Percentiles rank a stretch among this genome's conserved stretches.
phyloP scores from a whole-genome alignment of 2,888 invertebrate genomes.

The Proisotoma minuta region DNA sequence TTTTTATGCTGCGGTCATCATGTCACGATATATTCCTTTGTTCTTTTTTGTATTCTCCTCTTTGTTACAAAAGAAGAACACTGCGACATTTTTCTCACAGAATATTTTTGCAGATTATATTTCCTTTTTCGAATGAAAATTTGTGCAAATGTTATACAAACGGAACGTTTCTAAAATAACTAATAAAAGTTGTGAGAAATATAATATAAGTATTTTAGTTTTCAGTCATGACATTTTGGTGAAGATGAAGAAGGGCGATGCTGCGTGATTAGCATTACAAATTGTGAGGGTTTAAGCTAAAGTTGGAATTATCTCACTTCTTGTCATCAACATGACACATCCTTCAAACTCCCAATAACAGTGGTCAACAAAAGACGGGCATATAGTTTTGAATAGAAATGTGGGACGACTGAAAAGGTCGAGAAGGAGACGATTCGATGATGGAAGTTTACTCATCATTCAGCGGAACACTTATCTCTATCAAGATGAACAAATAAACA shows the following conservation, averaged over 20 bases:
- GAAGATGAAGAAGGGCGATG: no score
- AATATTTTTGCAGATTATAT: no score
- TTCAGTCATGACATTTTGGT: no score
- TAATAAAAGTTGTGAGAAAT: no score
- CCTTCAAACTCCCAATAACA: not conserved
- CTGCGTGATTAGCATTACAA: not conserved
- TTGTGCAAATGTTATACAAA: no score
- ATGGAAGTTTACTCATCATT: conserved; percentile 29
- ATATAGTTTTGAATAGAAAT: not conserved
- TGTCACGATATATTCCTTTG: not conserved
- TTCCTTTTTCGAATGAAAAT: no score
- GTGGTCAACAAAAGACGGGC: no score
- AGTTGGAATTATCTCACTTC: not conserved
- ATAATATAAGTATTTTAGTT: no score
- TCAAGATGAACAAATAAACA: conserved; percentile 46
- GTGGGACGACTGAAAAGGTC: not conserved
- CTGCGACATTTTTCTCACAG: no score
- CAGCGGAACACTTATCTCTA: conserved; percentile 45
- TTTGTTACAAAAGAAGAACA: no score
- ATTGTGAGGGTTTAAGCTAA: not conserved
- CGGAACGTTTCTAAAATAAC: no score
- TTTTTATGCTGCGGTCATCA: not conserved
- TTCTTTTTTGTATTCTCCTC: no score
- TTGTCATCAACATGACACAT: not conserved
- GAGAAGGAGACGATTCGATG: not conserved